A percentile compares a stretch with the other conserved stretches of the same genome.
phyloP scores from a whole-genome alignment of 2,888 invertebrate genomes.

The Netelia inedita region DNA sequence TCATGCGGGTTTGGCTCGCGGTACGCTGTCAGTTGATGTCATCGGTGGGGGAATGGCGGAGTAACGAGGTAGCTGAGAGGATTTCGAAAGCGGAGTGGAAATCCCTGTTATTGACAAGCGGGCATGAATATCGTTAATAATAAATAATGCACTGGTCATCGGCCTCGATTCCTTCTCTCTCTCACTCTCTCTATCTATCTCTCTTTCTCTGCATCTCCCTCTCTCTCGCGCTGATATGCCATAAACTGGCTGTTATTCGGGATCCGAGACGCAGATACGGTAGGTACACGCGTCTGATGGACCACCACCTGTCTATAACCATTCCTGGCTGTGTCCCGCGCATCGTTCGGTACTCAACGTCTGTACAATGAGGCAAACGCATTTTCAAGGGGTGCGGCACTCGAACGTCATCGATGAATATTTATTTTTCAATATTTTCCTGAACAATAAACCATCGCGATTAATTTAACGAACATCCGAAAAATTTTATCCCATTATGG shows the following conservation, averaged over 20 bases:
- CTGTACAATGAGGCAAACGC: not conserved
- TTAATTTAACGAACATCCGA: not conserved
- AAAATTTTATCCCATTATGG: not conserved
- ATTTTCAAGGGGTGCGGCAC: not conserved
- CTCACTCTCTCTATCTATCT: no score
- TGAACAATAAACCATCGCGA: not conserved
- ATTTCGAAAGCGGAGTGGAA: constrained; percentile 77
- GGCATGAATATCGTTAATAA: constrained; percentile 81
- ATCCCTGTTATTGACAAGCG: constrained; percentile 83
- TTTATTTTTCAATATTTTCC: not conserved
- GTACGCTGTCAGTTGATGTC: constrained; percentile 65
- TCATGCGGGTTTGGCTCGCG: constrained; percentile 46
- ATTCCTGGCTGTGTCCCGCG: constrained; percentile 11
- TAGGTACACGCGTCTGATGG: constrained; percentile 5
- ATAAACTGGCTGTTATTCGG: constrained; percentile 18
- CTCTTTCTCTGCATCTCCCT: no score
- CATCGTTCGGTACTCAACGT: not conserved
- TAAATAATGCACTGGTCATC: constrained; percentile 76
- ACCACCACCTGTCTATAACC: constrained; percentile 24
- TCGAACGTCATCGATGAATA: not conserved
- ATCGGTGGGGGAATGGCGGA: constrained; percentile 37
- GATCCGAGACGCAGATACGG: constrained; percentile 2
- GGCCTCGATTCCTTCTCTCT: not conserved
- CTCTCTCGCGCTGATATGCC: not conserved
- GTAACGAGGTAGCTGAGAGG: not conserved